Evolutionary conservation across 2,888 invertebrate species (phyloP), one percentile per base, ranked within the genome.

Genomic region (Eupsilia transversa): DNA sequence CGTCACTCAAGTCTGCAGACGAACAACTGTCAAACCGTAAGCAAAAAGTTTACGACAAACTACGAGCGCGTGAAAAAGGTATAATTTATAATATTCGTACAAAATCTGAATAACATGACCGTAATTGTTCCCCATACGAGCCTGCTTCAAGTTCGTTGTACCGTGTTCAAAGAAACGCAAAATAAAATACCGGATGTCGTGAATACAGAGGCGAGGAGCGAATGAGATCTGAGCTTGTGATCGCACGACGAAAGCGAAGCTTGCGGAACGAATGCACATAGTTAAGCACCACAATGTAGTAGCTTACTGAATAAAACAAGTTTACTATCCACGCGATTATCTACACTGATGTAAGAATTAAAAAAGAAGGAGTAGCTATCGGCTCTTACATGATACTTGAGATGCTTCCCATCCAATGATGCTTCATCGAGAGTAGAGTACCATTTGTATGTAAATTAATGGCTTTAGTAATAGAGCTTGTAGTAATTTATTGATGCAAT

Each of bases 171-270:
- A 91, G 88, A 89, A 89, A 90, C 83, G 86, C 88, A 89, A 91
- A 90, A 92, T 90, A 94, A 94, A 91, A 89, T 89, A 91, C 94
- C 95, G 94, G 94, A 95, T 94, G 94, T 93, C 92, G 90, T 91
- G 92, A 87, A 91, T 89, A 92, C 91, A 91, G 88, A 89, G 90
- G 89, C 88, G 79, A 88, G 86, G 83, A 89, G 87, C 88, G 87
- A 90, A 84, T 86, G 85, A 92, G 92, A 94, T 93, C 92, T 90
- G 87, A 90, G 87, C 88, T 90, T 89, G 88, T 86, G 90, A 92
- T 91, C 87, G 87, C 89, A 91, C 89, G 89, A 88, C 88, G 86
- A 88, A 89, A 91, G 87, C 78, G 86, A 88, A 93, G 91, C 92
- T 92, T 91, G 93, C 92, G 93, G 93, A 93, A 94, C 93, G 89